Base-by-base conservation (phyloP, 2,888 invertebrate genomes). In the Polymixis flavicincta region DNA sequence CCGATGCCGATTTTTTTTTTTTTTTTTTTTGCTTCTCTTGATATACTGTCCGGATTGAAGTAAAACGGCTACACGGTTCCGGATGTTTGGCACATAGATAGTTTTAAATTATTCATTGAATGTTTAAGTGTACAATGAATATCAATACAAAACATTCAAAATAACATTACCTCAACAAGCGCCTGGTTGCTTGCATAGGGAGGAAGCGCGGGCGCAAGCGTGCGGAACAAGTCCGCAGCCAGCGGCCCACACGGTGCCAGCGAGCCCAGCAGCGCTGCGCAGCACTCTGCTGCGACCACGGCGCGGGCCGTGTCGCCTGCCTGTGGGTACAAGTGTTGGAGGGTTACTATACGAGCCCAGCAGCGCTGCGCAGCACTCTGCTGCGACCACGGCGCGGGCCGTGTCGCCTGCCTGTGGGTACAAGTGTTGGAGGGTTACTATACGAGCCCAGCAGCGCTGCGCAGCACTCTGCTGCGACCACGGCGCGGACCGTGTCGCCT, bases 161-260 rank as follows among this genome's bases (percentile, higher is more conserved):
- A 59, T 32, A n/a, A 63, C 14, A 9, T 50, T n/a, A 65, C 95
- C 91, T 94, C 94, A 1, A 93, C 90, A 6, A 94, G 92, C 2
- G 85, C 71, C 0, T 89, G 89, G 50, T 92, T 87, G 0, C 72
- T 76, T 11, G 95, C 92, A 83, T 92, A 92, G 14, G 92, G 88
- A 8, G 91, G 91, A 71, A 96, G 90, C 69, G 93, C 90, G 72
- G 94, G 94, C 76, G 93, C 92, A 6, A 95, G 74, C 3, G 87
- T 77, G 8, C 89, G 89, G 88, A 93, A 91, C 76, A 95, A 89
- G 0, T 89, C 87, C 3, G 87, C 90, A 5, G 92, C 93, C n/a
- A 95, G 92, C 52, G 80, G 83, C 3, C 92, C 86, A 55, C 89
- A 90, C 72, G 89, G 78, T 37, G 85, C 82, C 81, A 95, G 88